phyloP scores from a whole-genome alignment of 2,888 invertebrate genomes.

The Agrochola macilenta region DNA sequence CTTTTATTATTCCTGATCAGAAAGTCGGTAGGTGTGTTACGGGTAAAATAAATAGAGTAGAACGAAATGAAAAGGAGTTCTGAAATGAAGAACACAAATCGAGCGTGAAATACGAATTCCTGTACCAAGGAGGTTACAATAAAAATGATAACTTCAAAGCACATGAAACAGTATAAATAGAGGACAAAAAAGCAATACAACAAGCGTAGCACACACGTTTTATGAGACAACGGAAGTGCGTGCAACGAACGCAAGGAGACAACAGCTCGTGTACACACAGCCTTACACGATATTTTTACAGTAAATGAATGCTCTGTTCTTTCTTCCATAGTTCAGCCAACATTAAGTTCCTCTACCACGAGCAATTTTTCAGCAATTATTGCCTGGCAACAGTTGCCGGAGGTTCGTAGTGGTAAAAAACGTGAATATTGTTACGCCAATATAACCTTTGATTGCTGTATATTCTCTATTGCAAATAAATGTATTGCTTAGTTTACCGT shows the following conservation, averaged over 20 bases:
- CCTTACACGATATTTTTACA: constrained; percentile 38
- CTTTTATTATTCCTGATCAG: constrained; percentile 27
- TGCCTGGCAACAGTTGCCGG: background rate
- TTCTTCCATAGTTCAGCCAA: constrained; percentile 25
- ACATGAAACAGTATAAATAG: constrained; percentile 25
- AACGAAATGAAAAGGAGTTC: background rate
- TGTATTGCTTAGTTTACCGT: background rate
- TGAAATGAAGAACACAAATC: background rate
- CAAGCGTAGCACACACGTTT: constrained; percentile 47
- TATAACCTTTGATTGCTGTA: no score
- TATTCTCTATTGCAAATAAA: background rate
- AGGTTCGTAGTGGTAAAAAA: background rate
- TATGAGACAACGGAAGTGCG: constrained; percentile 62
- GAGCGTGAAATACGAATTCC: background rate
- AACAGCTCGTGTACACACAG: constrained; percentile 8
- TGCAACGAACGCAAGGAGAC: constrained; percentile 42
- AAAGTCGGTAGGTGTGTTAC: background rate
- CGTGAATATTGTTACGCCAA: background rate
- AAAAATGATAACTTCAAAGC: constrained; percentile 10
- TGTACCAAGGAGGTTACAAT: background rate
- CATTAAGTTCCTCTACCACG: constrained; percentile 7
- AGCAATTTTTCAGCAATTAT: background rate
- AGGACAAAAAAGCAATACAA: constrained; percentile 43
- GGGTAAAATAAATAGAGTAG: background rate
- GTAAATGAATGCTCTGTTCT: constrained; percentile 55